Conservation (phyloP, 2,113 vertebrate species). For the Azemiops feae region DNA sequence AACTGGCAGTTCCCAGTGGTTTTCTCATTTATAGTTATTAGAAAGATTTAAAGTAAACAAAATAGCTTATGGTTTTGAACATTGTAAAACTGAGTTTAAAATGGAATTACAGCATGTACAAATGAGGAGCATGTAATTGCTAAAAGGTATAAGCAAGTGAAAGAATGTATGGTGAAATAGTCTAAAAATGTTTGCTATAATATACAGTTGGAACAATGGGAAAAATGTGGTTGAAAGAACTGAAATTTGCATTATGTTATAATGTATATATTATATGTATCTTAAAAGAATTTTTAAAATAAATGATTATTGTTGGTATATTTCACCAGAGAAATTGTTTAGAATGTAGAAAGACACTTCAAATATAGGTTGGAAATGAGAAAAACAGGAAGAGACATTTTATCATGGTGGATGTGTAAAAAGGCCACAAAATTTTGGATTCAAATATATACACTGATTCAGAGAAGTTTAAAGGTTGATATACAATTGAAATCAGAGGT, state of each 20-base stretch:
- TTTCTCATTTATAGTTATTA: background rate
- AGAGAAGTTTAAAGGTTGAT: background rate
- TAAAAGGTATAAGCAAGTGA: background rate
- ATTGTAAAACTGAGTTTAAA: background rate
- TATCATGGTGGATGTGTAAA: background rate
- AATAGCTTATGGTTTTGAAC: background rate
- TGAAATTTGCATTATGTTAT: background rate
- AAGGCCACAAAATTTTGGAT: background rate
- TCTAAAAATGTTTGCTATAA: background rate
- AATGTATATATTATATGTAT: background rate
- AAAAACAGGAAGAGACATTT: background rate
- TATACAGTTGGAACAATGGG: background rate
- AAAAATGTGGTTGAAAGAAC: background rate
- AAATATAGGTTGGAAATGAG: background rate
- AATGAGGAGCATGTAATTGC: background rate
- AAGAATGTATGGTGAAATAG: background rate
- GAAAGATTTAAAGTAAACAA: background rate
- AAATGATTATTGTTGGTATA: background rate
- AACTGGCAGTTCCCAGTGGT: background rate
- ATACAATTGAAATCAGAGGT: background rate
- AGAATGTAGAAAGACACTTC: background rate
- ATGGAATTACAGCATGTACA: background rate
- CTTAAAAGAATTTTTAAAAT: background rate
- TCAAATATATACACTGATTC: background rate
- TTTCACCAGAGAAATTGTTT: background rate